These are phyloP conservation scores for Sebastes hopkinsi DNA, from an alignment of 2,797 vertebrate genomes.

Conservation along the genomic window DNA sequence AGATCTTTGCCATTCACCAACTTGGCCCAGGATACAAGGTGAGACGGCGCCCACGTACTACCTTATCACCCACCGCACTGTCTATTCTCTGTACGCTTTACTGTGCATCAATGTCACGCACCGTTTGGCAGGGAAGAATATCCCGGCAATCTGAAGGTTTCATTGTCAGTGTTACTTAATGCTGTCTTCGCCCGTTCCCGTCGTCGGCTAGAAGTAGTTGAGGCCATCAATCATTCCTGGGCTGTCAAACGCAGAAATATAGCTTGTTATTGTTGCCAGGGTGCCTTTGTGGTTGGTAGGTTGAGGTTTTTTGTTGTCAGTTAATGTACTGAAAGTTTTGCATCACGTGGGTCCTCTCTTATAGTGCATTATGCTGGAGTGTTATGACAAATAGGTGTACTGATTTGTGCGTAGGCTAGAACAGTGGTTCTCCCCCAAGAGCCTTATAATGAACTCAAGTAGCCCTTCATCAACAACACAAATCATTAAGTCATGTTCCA, in stretches of 20 bases:
- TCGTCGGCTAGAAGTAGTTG: background rate
- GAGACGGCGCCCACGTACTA: conserved; percentile 8
- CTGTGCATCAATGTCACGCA: conserved; percentile 11
- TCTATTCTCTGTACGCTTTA: background rate
- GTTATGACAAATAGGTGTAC: background rate
- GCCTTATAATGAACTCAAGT: background rate
- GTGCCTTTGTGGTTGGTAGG: background rate
- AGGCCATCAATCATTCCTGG: conserved; percentile 22
- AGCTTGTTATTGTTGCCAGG: background rate
- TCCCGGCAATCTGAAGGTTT: background rate
- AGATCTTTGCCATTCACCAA: conserved; percentile 99
- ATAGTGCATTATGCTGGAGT: background rate
- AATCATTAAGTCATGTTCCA: background rate
- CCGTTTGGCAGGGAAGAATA: conserved; percentile 1
- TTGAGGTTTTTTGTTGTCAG: background rate
- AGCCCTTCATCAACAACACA: background rate
- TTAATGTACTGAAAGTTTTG: background rate
- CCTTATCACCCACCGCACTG: background rate
- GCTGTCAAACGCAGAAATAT: conserved; percentile 1
- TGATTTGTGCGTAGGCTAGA: background rate
- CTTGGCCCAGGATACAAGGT: conserved; percentile 99
- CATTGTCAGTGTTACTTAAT: conserved; percentile 15
- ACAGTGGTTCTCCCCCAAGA: background rate
- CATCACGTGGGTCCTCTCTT: background rate
- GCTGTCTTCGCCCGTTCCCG: background rate